phyloP scores from a whole-genome alignment of 2,888 invertebrate species.

The Temnothorax rugatulus region DNA sequence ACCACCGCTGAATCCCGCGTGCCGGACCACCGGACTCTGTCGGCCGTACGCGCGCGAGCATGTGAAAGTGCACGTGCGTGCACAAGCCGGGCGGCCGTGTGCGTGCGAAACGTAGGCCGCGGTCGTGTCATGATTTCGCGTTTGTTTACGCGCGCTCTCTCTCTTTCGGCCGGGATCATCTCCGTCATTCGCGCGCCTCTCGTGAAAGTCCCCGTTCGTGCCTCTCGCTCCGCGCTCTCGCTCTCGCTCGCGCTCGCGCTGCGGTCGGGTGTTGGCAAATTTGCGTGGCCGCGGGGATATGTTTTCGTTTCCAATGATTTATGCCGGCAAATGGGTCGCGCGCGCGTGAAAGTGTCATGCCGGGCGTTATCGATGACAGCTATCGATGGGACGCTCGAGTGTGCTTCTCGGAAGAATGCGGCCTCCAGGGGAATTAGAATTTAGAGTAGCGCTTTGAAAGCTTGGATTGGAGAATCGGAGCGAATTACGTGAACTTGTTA shows the following conservation, averaged over 20 bases:
- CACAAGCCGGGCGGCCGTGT: slow-evolving; percentile 66
- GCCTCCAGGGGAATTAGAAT: slow-evolving; percentile 48
- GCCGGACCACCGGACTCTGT: slow-evolving; percentile 28
- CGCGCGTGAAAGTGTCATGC: slow-evolving; percentile 78
- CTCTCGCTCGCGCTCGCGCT: slow-evolving; percentile 67
- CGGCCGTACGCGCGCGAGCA: slow-evolving; percentile 29
- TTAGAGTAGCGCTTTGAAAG: slow-evolving; percentile 21
- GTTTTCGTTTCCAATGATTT: slow-evolving; percentile 86
- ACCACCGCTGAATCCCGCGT: slow-evolving; percentile 26
- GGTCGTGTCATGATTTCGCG: slow-evolving; percentile 85
- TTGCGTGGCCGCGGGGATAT: slow-evolving; percentile 85
- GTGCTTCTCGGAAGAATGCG: slow-evolving; percentile 74
- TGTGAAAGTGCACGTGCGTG: slow-evolving; percentile 38
- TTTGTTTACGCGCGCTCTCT: slow-evolving; percentile 84
- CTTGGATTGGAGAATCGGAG: background rate
- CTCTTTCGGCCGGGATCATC: slow-evolving; percentile 60
- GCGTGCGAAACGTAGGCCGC: slow-evolving; percentile 68
- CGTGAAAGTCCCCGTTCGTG: slow-evolving; percentile 57
- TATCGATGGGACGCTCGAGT: slow-evolving; percentile 76
- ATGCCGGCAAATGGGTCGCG: slow-evolving; percentile 83
- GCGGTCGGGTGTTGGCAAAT: slow-evolving; percentile 86
- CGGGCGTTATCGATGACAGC: slow-evolving; percentile 79
- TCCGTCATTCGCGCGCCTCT: slow-evolving; percentile 56
- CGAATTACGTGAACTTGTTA: background rate
- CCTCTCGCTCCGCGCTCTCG: slow-evolving; percentile 22